Evolutionary conservation across 2,888 invertebrate genomes (phyloP).

Genomic region (Lamproptera curius): DNA sequence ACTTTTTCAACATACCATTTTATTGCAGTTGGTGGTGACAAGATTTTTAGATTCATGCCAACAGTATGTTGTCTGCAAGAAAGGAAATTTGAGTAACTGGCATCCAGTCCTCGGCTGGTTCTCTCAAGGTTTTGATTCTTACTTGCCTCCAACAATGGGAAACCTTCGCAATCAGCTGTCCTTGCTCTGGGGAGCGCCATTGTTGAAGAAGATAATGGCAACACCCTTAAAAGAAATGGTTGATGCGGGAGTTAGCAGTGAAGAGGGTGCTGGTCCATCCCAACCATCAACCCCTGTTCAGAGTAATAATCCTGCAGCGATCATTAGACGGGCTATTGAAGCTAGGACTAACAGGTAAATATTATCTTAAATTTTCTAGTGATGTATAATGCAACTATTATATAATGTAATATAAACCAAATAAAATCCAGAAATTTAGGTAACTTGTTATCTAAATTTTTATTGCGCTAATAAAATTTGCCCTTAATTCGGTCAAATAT

Average conservation of each 20-base stretch:
- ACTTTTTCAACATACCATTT: too few species aligned
- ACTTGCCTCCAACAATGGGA: conserved; percentile 84
- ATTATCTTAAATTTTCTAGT: neutral
- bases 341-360: conserved; percentile 75
- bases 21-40: conserved; percentile 86
- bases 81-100: conserved; percentile 96
- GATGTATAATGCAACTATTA: too few species aligned
- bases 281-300: conserved; percentile 69
- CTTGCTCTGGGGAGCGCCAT: conserved; percentile 81
- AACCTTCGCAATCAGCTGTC: conserved; percentile 83
- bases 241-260: conserved; percentile 60
- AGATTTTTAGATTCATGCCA: conserved; percentile 93
- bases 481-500: too few species aligned
- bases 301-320: conserved; percentile 62
- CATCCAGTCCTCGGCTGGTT: conserved; percentile 99
- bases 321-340: conserved; percentile 69
- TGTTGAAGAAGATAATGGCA: conserved; percentile 61
- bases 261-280: conserved; percentile 75
- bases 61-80: conserved; percentile 93
- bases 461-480: too few species aligned
- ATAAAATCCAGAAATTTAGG: too few species aligned
- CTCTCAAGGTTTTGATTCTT: conserved; percentile 83
- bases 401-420: too few species aligned
- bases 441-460: too few species aligned
- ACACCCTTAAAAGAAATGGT: conserved; percentile 72